phyloP scores from a whole-genome alignment of 2,797 vertebrate species.

The Cuculus canorus region DNA sequence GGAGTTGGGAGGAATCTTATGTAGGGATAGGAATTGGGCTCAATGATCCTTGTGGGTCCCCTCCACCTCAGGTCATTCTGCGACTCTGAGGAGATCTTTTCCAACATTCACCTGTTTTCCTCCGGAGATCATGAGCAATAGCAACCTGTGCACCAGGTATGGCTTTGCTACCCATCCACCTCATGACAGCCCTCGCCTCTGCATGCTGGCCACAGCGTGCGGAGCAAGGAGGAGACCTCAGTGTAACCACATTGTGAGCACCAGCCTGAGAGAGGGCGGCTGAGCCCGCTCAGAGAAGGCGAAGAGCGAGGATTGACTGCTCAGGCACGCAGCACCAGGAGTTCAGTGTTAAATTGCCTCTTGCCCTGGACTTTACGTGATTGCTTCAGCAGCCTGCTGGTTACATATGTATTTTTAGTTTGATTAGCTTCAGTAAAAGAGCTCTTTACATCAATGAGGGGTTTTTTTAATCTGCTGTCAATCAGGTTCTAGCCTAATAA shows the following conservation, averaged over 20 bases:
- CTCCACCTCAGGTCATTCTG: too few relatives aligned
- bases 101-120: neutral
- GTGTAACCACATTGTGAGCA: rapidly evolving
- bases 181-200: neutral
- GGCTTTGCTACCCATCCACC: neutral
- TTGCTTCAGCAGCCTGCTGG: neutral
- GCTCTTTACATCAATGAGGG: neutral
- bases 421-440: neutral
- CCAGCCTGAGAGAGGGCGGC: neutral
- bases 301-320: neutral
- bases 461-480: neutral
- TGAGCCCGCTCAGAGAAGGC: rapidly evolving
- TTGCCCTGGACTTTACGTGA: neutral
- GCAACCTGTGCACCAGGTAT: neutral
- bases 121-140: neutral
- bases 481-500: neutral
- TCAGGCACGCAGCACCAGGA: rapidly evolving
- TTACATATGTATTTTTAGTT: neutral
- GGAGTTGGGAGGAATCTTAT: rapidly evolving
- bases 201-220: rapidly evolving
- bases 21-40: too few relatives aligned
- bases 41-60: too few relatives aligned
- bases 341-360: neutral
- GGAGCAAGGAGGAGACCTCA: neutral
- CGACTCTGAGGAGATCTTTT: too few relatives aligned